Percentiles rank a stretch among this genome's conserved stretches.
These are phyloP conservation scores for Oryzias melastigma DNA, from an alignment of 2,113 vertebrate species.

Conservation along the genomic window DNA sequence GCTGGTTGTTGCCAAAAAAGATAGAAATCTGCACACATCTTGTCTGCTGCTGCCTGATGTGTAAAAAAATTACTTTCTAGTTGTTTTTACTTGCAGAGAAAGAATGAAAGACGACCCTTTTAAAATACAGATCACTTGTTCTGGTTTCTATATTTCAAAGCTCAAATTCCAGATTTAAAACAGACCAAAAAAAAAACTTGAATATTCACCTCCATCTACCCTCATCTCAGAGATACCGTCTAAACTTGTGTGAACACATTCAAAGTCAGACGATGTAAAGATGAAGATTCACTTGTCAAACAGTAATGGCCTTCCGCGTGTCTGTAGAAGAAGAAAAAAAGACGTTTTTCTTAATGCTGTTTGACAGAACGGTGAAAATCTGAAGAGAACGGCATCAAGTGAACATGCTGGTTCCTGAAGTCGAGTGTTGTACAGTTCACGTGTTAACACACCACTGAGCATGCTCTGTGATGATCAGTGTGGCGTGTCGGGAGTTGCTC, in stretches of 20 bases:
- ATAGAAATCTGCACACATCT: not conserved
- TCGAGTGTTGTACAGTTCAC: not conserved
- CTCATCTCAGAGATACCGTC: too few relatives aligned
- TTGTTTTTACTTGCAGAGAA: slow-evolving; percentile 48
- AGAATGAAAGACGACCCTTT: slow-evolving; percentile 47
- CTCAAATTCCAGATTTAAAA: not conserved
- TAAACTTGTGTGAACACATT: not conserved
- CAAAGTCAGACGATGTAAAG: not conserved
- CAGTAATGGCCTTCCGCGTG: too few relatives aligned
- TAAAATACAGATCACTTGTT: slow-evolving; percentile 9
- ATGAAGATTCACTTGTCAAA: not conserved
- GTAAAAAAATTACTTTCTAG: slow-evolving; percentile 47
- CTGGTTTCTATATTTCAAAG: not conserved
- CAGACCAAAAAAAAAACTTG: not conserved
- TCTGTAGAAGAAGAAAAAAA: too few relatives aligned
- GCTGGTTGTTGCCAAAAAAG: not conserved
- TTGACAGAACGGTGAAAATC: too few relatives aligned
- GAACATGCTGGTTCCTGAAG: too few relatives aligned
- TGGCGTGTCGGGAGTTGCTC: not conserved
- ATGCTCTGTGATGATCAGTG: not conserved
- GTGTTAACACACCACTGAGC: not conserved
- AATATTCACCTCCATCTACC: not conserved
- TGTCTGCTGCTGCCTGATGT: not conserved
- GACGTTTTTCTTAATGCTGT: too few relatives aligned
- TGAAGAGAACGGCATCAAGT: too few relatives aligned